phyloP scores from a whole-genome alignment of 1,140 invertebrate genomes.

The Heterodera carotae region DNA sequence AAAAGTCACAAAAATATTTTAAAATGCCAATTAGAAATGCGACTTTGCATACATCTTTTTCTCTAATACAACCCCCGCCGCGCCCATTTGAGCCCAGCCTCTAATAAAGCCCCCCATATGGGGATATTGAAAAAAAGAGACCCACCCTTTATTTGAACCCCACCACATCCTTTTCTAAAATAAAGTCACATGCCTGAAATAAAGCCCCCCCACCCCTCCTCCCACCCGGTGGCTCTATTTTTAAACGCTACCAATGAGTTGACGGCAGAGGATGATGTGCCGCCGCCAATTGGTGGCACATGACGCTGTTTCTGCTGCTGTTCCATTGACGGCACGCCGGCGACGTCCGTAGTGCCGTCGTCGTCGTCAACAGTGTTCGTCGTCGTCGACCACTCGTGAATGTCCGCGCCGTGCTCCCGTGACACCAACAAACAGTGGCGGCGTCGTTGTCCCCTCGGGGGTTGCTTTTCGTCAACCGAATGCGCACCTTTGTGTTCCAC shows the following conservation, averaged over 20 bases:
- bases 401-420: conserved; percentile 28
- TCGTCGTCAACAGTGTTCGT: not conserved
- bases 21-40: not conserved
- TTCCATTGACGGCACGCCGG: not conserved
- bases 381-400: conserved; percentile 17
- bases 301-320: not conserved
- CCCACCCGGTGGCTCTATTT: too few species aligned
- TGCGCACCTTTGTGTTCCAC: not conserved
- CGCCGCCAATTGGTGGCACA: not conserved
- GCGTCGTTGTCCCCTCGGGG: not conserved
- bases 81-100: too few species aligned
- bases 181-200: too few species aligned
- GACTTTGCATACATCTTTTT: too few species aligned
- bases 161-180: too few species aligned
- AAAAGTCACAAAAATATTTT: not conserved
- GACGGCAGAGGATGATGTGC: not conserved
- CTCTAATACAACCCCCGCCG: too few species aligned
- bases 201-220: too few species aligned
- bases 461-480: not conserved
- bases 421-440: conserved; percentile 11
- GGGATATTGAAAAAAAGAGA: too few species aligned
- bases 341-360: not conserved
- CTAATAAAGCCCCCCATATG: too few species aligned
- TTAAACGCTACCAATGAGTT: not conserved
- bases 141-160: too few species aligned